A percentile compares a stretch with the other conserved stretches of the same genome.
Conservation (phyloP, 92 coral and sea anemone genomes). For the Phenganax subtilis region DNA sequence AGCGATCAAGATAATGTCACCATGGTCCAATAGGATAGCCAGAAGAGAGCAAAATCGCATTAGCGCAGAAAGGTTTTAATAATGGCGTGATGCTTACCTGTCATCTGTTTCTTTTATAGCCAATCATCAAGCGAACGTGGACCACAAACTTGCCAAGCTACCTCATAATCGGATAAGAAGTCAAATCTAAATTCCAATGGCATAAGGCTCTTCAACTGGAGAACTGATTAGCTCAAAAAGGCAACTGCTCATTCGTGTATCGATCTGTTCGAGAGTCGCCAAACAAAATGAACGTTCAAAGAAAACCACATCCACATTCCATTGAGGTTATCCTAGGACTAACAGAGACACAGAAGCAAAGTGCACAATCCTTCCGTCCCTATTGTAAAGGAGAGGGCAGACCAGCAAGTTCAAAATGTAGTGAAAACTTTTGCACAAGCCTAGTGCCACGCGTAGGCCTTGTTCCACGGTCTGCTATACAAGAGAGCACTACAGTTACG, state of each 20-base stretch:
- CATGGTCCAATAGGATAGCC: conserved; percentile 54
- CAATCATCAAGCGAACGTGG: conserved; percentile 60
- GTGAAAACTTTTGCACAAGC: neutral
- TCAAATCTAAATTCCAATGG: conserved; percentile 28
- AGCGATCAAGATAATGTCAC: conserved; percentile 38
- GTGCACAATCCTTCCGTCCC: conserved; percentile 35
- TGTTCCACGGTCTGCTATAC: conserved; percentile 16
- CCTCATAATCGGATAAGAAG: conserved; percentile 96
- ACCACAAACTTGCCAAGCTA: conserved; percentile 59
- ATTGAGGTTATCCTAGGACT: conserved; percentile 88
- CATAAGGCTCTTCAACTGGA: conserved; percentile 24
- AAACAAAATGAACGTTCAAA: conserved; percentile 60
- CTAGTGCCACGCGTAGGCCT: conserved; percentile 35
- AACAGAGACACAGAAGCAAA: conserved; percentile 69
- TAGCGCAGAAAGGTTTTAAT: conserved; percentile 64
- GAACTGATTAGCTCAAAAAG: conserved; percentile 4
- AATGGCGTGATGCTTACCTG: conserved; percentile 60
- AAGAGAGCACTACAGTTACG: neutral
- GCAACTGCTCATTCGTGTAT: conserved; percentile 1
- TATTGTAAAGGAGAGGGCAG: conserved; percentile 6
- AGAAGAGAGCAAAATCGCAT: conserved; percentile 37
- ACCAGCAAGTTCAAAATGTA: neutral
- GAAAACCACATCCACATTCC: conserved; percentile 76
- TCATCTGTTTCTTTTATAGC: conserved; percentile 57
- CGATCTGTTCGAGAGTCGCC: neutral